Conservation (phyloP, 2,888 invertebrate genomes). For the Thymelicus lineola region DNA sequence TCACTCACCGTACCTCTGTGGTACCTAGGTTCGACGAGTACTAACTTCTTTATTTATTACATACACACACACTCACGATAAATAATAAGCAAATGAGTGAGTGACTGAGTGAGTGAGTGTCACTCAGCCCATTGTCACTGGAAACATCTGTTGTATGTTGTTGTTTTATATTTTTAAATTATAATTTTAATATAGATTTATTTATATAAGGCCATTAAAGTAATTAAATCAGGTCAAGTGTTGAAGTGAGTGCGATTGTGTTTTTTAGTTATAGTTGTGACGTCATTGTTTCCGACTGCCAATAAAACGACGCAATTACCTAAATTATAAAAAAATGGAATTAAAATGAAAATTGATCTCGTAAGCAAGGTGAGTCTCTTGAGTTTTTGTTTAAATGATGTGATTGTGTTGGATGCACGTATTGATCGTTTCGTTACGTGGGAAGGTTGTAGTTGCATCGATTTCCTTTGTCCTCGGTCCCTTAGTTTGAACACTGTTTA, state of each 20-base stretch:
- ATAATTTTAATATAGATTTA: conserved; percentile 64
- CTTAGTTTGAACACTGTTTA: conserved; percentile 46
- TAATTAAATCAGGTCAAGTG: conserved; percentile 53
- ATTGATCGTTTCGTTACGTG: conserved; percentile 45
- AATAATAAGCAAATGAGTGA: conserved; percentile 51
- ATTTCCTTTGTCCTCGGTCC: conserved; percentile 83
- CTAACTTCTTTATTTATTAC: neutral
- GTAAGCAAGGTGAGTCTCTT: conserved; percentile 68
- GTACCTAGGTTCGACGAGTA: neutral
- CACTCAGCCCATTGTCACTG: conserved; percentile 60
- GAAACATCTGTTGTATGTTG: conserved; percentile 80
- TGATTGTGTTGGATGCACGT: neutral
- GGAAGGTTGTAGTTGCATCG: conserved; percentile 63
- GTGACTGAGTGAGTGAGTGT: conserved; percentile 54
- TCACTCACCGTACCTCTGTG: conserved; percentile 16
- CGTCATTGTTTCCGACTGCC: conserved; percentile 86
- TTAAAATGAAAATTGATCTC: conserved; percentile 78
- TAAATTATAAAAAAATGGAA: conserved; percentile 77
- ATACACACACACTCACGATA: conserved; percentile 50
- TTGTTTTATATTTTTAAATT: conserved; percentile 76
- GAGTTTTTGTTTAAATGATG: conserved; percentile 10
- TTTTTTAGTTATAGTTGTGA: conserved; percentile 79
- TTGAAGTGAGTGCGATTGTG: conserved; percentile 63
- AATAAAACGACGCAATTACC: conserved; percentile 87
- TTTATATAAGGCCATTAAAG: conserved; percentile 62